Evolutionary conservation across 2,888 invertebrate species (phyloP).

Genomic region (Nephrotoma appendiculata): DNA sequence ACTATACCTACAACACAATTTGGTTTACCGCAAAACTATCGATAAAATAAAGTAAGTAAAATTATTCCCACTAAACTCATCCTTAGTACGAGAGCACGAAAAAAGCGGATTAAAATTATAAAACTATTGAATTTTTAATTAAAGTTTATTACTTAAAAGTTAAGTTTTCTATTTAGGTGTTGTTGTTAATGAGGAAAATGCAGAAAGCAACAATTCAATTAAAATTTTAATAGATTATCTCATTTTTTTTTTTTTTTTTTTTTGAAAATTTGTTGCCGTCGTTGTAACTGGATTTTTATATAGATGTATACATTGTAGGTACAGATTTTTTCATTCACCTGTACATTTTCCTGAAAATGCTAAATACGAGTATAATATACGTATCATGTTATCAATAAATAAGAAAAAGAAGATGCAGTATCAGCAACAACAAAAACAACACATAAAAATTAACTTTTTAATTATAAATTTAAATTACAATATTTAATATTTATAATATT

Average conservation of each 20-base stretch:
- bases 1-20: neutral
- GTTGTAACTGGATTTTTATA: neutral
- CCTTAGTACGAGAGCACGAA: neutral
- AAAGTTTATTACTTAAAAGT: neutral
- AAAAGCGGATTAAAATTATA: neutral
- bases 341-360: neutral
- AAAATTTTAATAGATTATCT: neutral
- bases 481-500: neutral
- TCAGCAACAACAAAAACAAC: neutral
- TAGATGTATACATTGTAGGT: neutral
- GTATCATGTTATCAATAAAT: neutral
- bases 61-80: neutral
- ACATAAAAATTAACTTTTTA: neutral
- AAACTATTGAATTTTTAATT: neutral
- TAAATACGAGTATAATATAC: neutral
- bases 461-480: neutral
- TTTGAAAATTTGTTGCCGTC: neutral
- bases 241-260: neutral
- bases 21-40: neutral
- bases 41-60: neutral
- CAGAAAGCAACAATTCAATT: neutral
- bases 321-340: neutral
- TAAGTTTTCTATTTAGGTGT: neutral
- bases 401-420: neutral
- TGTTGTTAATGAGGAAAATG: neutral